Evolutionary conservation across 2,113 vertebrate genomes (phyloP).

Genomic region (Hydrochoerus hydrochaeris): DNA sequence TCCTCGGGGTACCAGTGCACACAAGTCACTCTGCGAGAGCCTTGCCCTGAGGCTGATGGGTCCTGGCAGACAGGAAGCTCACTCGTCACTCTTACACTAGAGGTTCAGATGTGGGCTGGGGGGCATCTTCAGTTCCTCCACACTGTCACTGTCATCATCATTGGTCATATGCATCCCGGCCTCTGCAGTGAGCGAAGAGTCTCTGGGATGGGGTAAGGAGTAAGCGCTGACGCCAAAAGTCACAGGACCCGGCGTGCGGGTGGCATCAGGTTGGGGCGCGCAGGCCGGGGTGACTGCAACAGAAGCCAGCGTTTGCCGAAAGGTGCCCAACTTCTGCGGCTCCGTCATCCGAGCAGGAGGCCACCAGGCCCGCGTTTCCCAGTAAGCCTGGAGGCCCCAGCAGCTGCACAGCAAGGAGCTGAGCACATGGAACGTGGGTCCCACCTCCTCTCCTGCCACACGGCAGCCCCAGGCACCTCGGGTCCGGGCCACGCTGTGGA

Average conservation of each 20-base stretch:
- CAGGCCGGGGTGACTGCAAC: background rate
- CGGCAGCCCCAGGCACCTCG: background rate
- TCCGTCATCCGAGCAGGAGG: background rate
- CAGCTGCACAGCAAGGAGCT: background rate
- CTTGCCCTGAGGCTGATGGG: background rate
- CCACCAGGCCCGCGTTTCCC: background rate
- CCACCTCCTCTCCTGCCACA: background rate
- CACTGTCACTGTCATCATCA: background rate
- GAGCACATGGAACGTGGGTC: background rate
- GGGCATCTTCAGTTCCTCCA: background rate
- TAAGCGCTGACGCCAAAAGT: too few relatives aligned
- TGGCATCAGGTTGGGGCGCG: background rate
- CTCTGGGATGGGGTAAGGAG: background rate
- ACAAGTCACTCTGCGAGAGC: background rate
- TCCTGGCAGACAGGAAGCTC: background rate
- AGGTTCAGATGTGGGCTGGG: background rate
- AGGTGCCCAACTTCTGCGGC: background rate
- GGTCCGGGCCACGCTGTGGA: too few relatives aligned
- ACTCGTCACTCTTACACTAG: background rate
- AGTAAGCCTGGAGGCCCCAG: background rate
- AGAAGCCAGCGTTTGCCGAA: background rate
- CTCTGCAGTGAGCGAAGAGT: background rate
- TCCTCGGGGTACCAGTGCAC: background rate
- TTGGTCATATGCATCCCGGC: background rate
- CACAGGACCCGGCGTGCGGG: background rate